Evolutionary conservation across 2,113 vertebrate genomes (phyloP).

Genomic region (Corydoras maculifer): DNA sequence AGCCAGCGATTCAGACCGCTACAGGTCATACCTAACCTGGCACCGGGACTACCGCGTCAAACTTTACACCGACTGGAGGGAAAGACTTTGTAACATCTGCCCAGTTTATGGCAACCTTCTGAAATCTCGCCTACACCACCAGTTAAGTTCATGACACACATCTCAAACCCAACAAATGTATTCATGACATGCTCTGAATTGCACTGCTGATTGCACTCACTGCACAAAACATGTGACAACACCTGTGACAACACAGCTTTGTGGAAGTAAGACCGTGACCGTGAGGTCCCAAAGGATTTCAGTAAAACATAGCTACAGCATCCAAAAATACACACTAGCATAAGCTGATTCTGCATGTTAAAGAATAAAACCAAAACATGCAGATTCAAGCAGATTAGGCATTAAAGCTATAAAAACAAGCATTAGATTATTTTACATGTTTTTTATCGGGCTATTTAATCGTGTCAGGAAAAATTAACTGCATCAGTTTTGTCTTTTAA

Average conservation of each 20-base stretch:
- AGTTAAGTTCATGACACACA: slow-evolving; percentile 67
- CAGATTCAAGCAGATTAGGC: neutral
- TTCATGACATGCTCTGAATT: too few species aligned
- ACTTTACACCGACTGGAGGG: slow-evolving; percentile 69
- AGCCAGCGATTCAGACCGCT: slow-evolving; percentile 58
- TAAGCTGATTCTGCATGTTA: neutral
- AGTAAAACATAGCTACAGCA: neutral
- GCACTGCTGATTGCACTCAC: neutral
- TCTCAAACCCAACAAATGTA: neutral
- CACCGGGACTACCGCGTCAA: slow-evolving; percentile 60
- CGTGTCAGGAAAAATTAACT: too few species aligned
- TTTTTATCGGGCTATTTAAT: too few species aligned
- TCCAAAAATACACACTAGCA: neutral
- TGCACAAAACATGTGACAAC: neutral
- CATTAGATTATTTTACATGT: too few species aligned
- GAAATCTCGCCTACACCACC: slow-evolving; percentile 54
- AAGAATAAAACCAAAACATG: neutral
- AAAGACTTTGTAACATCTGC: slow-evolving; percentile 81
- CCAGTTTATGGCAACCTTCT: slow-evolving; percentile 55
- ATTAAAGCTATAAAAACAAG: too few species aligned
- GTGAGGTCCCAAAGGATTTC: neutral
- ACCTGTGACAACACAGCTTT: too few species aligned
- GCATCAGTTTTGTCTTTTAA: too few species aligned
- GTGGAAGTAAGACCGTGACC: neutral
- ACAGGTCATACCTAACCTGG: slow-evolving; percentile 74